Evolutionary conservation across 2,888 invertebrate genomes (phyloP).

Genomic region (Synanthedon tipuliformis): DNA sequence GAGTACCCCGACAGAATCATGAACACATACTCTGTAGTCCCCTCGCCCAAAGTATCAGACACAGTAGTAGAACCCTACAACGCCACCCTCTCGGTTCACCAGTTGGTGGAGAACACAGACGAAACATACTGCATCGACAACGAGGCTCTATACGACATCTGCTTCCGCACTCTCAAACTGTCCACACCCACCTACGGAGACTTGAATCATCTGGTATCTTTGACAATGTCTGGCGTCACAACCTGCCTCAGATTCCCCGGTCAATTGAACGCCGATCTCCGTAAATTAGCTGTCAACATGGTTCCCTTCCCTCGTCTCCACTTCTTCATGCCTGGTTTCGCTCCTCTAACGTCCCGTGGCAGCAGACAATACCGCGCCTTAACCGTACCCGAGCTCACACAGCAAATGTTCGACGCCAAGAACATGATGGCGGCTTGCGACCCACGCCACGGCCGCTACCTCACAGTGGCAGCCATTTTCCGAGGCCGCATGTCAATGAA

Average conservation of each 20-base stretch:
- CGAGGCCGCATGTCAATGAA: slow-evolving; percentile 95
- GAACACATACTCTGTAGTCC: slow-evolving; percentile 88
- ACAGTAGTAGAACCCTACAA: slow-evolving; percentile 80
- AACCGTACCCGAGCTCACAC: slow-evolving; percentile 86
- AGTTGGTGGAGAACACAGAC: slow-evolving; percentile 90
- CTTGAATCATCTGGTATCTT: slow-evolving; percentile 88
- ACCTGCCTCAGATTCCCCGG: slow-evolving; percentile 90
- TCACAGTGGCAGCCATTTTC: slow-evolving; percentile 93
- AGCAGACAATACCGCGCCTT: slow-evolving; percentile 90
- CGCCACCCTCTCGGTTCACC: slow-evolving; percentile 87
- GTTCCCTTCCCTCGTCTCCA: slow-evolving; percentile 81
- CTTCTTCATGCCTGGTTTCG: slow-evolving; percentile 93
- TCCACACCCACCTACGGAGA: slow-evolving; percentile 91
- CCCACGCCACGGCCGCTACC: slow-evolving; percentile 90
- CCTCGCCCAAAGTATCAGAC: slow-evolving; percentile 86
- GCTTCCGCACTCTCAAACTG: slow-evolving; percentile 88
- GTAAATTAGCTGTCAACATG: slow-evolving; percentile 95
- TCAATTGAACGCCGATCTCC: slow-evolving; percentile 93
- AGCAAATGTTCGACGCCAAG: slow-evolving; percentile 94
- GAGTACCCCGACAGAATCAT: slow-evolving; percentile 92
- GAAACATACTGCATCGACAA: slow-evolving; percentile 88
- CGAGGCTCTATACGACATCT: slow-evolving; percentile 78
- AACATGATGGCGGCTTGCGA: slow-evolving; percentile 98
- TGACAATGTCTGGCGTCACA: slow-evolving; percentile 88
- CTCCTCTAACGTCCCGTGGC: slow-evolving; percentile 84